These are phyloP conservation scores for Dolichomitus sp. DNA, from an alignment of 2,888 invertebrate species.

Conservation along the genomic window DNA sequence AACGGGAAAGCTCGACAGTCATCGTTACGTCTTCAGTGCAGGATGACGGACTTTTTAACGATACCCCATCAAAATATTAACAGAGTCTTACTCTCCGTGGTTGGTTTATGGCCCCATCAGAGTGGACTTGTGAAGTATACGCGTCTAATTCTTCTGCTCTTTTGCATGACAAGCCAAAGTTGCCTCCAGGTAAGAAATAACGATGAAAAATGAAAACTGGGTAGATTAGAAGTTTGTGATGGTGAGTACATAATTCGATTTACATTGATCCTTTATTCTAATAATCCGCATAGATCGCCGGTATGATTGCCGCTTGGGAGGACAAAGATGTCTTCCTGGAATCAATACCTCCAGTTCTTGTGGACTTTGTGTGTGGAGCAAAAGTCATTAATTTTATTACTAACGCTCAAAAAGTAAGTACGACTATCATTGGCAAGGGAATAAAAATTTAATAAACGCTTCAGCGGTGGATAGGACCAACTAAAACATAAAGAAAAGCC, in stretches of 20 bases:
- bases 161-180: constrained; percentile 65
- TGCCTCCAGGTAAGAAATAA: neutral
- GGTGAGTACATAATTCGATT: too few species aligned
- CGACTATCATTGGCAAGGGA: neutral
- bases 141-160: constrained; percentile 63
- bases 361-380: constrained; percentile 62
- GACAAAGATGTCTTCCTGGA: constrained; percentile 69
- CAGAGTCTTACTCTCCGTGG: constrained; percentile 57
- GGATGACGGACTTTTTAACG: constrained; percentile 61
- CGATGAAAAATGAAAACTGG: neutral
- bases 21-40: constrained; percentile 15
- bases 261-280: neutral
- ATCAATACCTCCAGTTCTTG: constrained; percentile 68
- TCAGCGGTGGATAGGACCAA: too few species aligned
- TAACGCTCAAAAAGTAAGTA: constrained; percentile 64
- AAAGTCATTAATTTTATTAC: constrained; percentile 65
- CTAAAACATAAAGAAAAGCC: too few species aligned
- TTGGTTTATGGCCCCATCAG: constrained; percentile 77
- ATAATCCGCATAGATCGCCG: constrained; percentile 58
- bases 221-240: too few species aligned
- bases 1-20: constrained; percentile 38
- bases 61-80: constrained; percentile 65
- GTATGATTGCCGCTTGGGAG: constrained; percentile 70
- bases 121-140: constrained; percentile 64
- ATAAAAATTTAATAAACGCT: too few species aligned